Evolutionary conservation across 2,888 invertebrate species (phyloP).

Genomic region (Parnassius orleans): DNA sequence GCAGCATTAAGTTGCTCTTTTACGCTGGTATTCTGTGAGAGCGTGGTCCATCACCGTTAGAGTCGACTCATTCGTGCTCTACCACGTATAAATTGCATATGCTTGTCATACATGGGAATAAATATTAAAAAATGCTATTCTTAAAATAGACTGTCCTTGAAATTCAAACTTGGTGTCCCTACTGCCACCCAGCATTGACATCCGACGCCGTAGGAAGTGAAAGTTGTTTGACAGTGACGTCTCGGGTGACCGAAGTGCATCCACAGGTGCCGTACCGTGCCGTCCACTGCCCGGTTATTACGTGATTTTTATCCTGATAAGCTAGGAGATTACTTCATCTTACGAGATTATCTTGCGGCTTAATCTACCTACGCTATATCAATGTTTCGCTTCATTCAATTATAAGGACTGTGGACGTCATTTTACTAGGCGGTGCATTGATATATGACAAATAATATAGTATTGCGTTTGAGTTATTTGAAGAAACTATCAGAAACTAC

Average conservation of each 20-base stretch:
- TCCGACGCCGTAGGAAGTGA: constrained; percentile 25
- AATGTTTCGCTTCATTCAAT: constrained; percentile 11
- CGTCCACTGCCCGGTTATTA: constrained; percentile 20
- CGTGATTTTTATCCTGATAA: constrained; percentile 22
- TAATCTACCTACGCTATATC: constrained; percentile 4
- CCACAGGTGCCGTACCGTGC: constrained; percentile 23
- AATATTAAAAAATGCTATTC: neutral
- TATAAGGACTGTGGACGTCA: neutral
- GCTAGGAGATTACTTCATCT: constrained; percentile 17
- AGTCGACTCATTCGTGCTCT: no score
- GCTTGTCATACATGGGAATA: neutral
- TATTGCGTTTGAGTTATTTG: neutral
- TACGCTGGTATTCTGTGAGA: no score
- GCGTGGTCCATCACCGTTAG: no score
- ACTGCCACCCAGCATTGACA: constrained; percentile 22
- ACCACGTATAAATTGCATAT: no score
- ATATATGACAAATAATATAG: neutral
- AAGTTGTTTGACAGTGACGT: constrained; percentile 22
- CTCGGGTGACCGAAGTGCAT: constrained; percentile 17
- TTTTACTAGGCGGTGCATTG: neutral
- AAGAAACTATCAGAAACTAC: neutral
- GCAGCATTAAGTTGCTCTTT: no score
- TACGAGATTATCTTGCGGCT: constrained; percentile 8
- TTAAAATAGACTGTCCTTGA: constrained; percentile 1
- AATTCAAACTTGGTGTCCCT: neutral